Conservation (phyloP, 2,113 vertebrate species). For the Diadophis punctatus region DNA sequence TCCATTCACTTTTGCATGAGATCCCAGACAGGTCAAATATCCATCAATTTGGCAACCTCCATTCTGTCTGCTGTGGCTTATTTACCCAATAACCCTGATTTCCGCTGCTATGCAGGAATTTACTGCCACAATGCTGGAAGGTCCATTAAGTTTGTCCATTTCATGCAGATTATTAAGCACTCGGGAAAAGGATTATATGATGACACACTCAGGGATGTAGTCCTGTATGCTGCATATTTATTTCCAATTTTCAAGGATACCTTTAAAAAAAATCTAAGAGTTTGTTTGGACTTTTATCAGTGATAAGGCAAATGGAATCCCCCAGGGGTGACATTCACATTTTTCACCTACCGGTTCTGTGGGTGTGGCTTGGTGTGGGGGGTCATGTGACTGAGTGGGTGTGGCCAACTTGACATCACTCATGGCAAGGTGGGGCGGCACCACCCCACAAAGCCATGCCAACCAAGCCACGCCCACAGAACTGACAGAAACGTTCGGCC, state of each 20-base stretch:
- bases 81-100: neutral
- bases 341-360: too few species aligned
- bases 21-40: neutral
- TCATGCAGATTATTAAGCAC: neutral
- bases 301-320: neutral
- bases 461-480: too few species aligned
- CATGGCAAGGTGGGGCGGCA: too few species aligned
- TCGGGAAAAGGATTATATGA: neutral
- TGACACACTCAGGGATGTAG: neutral
- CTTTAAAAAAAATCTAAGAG: neutral
- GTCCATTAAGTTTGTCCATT: neutral
- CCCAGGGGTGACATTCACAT: too few species aligned
- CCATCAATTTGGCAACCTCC: neutral
- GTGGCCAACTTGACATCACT: too few species aligned
- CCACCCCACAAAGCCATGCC: too few species aligned
- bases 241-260: neutral
- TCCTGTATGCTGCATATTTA: neutral
- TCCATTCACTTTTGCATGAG: neutral
- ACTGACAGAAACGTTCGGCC: too few species aligned
- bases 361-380: too few species aligned
- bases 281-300: neutral
- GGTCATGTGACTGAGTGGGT: too few species aligned
- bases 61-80: neutral
- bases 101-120: neutral
- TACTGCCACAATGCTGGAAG: neutral